Conservation (phyloP, 1,140 invertebrate species). For the Neodiprion fabricii region DNA sequence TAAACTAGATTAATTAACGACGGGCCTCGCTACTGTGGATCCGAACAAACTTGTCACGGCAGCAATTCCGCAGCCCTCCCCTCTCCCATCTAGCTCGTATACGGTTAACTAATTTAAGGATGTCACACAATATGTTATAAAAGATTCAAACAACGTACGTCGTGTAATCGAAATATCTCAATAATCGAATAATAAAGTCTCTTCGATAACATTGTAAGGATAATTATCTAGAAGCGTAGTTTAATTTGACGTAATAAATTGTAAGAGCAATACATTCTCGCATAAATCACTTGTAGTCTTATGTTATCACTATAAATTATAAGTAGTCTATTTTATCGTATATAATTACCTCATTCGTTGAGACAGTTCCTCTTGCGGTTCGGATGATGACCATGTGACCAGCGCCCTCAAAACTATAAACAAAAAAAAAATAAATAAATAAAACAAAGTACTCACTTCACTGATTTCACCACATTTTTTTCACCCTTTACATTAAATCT, state of each 20-base stretch:
- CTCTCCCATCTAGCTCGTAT: constrained; percentile 19
- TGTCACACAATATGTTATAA: constrained; percentile 16
- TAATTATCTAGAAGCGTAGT: too few relatives aligned
- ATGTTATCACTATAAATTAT: not conserved
- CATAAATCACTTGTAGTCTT: not conserved
- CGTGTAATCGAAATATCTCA: constrained; percentile 44
- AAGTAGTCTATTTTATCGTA: constrained; percentile 20
- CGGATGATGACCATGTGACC: constrained; percentile 3
- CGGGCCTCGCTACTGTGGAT: not conserved
- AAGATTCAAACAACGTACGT: not conserved
- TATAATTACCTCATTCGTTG: constrained; percentile 51
- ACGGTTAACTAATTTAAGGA: constrained; percentile 32
- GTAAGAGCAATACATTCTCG: too few relatives aligned
- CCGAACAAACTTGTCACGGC: constrained; percentile 50
- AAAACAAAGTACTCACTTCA: not conserved
- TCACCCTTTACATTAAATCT: not conserved
- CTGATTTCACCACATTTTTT: not conserved
- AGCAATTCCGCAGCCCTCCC: constrained; percentile 39
- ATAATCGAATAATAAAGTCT: constrained; percentile 40
- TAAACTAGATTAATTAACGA: not conserved
- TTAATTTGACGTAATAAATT: too few relatives aligned
- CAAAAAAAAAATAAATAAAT: not conserved
- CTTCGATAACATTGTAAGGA: not conserved
- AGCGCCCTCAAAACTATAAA: not conserved
- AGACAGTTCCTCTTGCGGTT: constrained; percentile 49